Conservation (phyloP, 2,113 vertebrate genomes). For the Trinectes maculatus region DNA sequence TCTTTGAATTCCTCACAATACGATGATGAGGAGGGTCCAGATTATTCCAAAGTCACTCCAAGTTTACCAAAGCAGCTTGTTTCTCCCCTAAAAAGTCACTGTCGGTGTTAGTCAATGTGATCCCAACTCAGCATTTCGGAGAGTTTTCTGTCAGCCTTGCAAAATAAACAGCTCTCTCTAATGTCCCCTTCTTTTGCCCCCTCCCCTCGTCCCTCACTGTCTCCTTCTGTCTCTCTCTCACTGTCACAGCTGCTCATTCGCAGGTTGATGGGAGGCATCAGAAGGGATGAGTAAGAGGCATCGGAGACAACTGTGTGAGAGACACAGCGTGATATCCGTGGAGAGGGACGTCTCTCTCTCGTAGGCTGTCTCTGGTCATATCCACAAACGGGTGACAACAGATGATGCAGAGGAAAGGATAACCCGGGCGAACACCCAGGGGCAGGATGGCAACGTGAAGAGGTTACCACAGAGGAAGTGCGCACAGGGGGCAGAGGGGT, state of each 20-base stretch:
- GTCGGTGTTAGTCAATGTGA: constrained; percentile 66
- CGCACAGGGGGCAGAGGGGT: constrained; percentile 43
- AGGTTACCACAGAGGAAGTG: constrained; percentile 34
- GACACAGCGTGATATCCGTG: constrained; percentile 60
- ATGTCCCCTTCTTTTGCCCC: constrained; percentile 50
- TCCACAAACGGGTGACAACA: constrained; percentile 60
- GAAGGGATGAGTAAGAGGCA: constrained; percentile 73
- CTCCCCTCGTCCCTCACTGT: constrained; percentile 37
- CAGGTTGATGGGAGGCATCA: constrained; percentile 72
- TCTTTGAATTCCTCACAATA: constrained; percentile 56
- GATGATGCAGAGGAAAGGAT: constrained; percentile 70
- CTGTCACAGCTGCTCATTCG: constrained; percentile 78
- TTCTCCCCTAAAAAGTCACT: constrained; percentile 75
- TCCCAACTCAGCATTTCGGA: constrained; percentile 65
- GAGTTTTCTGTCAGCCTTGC: constrained; percentile 80
- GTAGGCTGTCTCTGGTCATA: constrained; percentile 74
- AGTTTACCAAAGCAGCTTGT: constrained; percentile 77
- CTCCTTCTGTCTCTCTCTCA: constrained; percentile 46
- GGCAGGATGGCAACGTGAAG: constrained; percentile 51
- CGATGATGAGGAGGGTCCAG: constrained; percentile 44
- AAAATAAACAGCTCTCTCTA: constrained; percentile 73
- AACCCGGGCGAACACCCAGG: constrained; percentile 68
- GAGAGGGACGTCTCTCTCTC: constrained; percentile 75
- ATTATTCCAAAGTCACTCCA: constrained; percentile 76
- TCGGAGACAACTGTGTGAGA: constrained; percentile 72